Evolutionary conservation across 2,888 invertebrate genomes (phyloP).

Genomic region (Ferdinandea cuprea): DNA sequence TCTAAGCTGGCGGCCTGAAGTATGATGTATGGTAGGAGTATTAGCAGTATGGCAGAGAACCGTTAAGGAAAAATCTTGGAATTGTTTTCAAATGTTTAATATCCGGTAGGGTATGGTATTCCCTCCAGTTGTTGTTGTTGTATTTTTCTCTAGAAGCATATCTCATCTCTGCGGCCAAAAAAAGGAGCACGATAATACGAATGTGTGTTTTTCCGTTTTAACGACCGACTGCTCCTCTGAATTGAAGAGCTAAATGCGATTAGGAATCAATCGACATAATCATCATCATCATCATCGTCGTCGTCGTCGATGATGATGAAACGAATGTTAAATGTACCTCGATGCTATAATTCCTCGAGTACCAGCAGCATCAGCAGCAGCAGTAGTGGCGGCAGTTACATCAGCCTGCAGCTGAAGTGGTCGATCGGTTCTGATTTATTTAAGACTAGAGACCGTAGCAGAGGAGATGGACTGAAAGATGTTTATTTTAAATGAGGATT

Average conservation of each 20-base stretch:
- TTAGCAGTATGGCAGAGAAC: constrained; percentile 65
- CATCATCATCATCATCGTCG: constrained; percentile 49
- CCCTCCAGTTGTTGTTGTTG: neutral
- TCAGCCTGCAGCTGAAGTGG: constrained; percentile 45
- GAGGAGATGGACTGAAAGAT: constrained; percentile 36
- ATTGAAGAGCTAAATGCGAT: constrained; percentile 73
- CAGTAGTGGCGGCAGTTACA: neutral
- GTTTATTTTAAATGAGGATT: constrained; percentile 75
- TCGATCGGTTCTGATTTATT: constrained; percentile 58
- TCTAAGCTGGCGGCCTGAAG: constrained; percentile 34
- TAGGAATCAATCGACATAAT: constrained; percentile 69
- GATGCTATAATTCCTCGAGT: constrained; percentile 27
- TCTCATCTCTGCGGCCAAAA: constrained; percentile 30
- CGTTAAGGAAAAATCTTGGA: constrained; percentile 71
- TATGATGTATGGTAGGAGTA: constrained; percentile 33
- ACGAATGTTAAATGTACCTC: constrained; percentile 59
- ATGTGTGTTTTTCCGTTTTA: constrained; percentile 57
- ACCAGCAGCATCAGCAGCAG: neutral
- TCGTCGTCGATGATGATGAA: constrained; percentile 59
- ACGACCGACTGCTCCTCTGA: constrained; percentile 67
- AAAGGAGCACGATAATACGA: constrained; percentile 5
- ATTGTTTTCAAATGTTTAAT: constrained; percentile 74
- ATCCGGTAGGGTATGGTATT: constrained; percentile 53
- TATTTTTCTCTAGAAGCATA: constrained; percentile 8
- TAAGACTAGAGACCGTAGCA: constrained; percentile 29